These are phyloP conservation scores for Drosophila peninsularis DNA, from an alignment of 2,888 invertebrate genomes.

Conservation along the genomic window DNA sequence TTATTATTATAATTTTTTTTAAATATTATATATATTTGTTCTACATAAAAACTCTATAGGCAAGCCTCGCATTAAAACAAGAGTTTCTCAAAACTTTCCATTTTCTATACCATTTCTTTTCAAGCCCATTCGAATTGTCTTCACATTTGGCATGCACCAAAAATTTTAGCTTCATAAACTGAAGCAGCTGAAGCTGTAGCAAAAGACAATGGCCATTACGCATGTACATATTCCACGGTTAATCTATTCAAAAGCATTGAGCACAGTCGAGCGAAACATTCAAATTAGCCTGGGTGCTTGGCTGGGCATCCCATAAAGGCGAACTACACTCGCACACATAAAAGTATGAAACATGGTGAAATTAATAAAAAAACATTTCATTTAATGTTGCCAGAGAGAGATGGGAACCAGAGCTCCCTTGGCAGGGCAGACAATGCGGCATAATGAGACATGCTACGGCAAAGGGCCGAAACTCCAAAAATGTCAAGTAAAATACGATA, in stretches of 20 bases:
- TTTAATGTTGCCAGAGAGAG: slow-evolving; percentile 54
- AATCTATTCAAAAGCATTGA: slow-evolving; percentile 61
- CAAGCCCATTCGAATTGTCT: not conserved
- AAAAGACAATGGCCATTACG: slow-evolving; percentile 24
- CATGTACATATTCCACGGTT: slow-evolving; percentile 11
- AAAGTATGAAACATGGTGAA: slow-evolving; percentile 60
- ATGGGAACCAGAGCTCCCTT: not conserved
- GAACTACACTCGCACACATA: slow-evolving; percentile 11
- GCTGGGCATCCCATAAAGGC: not conserved
- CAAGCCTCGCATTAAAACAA: not conserved
- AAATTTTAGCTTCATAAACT: not conserved
- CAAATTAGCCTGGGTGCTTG: slow-evolving; percentile 37
- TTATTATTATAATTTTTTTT: too few species aligned
- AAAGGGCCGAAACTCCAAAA: slow-evolving; percentile 25
- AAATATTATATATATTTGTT: too few species aligned
- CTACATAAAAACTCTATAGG: too few species aligned
- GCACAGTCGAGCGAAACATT: slow-evolving; percentile 35
- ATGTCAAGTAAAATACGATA: slow-evolving; percentile 74
- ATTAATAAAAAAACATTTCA: slow-evolving; percentile 74
- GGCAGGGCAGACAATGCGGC: slow-evolving; percentile 58
- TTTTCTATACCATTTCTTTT: not conserved
- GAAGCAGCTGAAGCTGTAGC: not conserved
- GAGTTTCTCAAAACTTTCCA: not conserved
- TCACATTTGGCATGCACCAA: slow-evolving; percentile 5
- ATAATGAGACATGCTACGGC: slow-evolving; percentile 63